phyloP scores from a whole-genome alignment of 2,888 invertebrate species.

The Lutraria lutraria region DNA sequence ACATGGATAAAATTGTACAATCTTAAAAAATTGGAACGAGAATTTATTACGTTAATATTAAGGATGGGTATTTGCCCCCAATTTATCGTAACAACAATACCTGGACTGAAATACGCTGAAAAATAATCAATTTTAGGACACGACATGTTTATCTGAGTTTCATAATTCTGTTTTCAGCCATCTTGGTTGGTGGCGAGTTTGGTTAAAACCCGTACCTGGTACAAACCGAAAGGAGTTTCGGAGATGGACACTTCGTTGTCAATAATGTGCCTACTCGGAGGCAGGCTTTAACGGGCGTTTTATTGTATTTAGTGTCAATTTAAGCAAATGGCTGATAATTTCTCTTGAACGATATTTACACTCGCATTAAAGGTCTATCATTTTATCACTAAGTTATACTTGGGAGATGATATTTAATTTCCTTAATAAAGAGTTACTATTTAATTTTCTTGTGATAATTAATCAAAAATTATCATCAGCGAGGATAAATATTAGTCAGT shows the following conservation, averaged over 20 bases:
- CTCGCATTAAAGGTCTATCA: constrained; percentile 26
- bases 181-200: not conserved
- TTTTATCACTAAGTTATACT: constrained; percentile 34
- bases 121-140: no score
- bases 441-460: constrained; percentile 34
- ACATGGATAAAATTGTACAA: no score
- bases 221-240: constrained; percentile 18
- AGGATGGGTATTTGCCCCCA: no score
- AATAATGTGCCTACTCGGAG: not conserved
- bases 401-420: constrained; percentile 16
- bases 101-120: no score
- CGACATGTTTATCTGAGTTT: no score
- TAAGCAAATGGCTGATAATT: constrained; percentile 18
- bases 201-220: constrained; percentile 4
- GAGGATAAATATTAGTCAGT: constrained; percentile 55
- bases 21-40: no score
- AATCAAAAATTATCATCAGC: constrained; percentile 48
- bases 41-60: no score
- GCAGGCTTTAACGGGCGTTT: not conserved
- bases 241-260: constrained; percentile 12
- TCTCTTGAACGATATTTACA: constrained; percentile 23
- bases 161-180: no score
- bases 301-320: constrained; percentile 18
- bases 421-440: constrained; percentile 24
- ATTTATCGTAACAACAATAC: no score